Percentiles rank a stretch among this genome's conserved stretches.
These are phyloP conservation scores for Nyctibius bracteatus DNA, from an alignment of 2,113 vertebrate species.

Conservation along the genomic window DNA sequence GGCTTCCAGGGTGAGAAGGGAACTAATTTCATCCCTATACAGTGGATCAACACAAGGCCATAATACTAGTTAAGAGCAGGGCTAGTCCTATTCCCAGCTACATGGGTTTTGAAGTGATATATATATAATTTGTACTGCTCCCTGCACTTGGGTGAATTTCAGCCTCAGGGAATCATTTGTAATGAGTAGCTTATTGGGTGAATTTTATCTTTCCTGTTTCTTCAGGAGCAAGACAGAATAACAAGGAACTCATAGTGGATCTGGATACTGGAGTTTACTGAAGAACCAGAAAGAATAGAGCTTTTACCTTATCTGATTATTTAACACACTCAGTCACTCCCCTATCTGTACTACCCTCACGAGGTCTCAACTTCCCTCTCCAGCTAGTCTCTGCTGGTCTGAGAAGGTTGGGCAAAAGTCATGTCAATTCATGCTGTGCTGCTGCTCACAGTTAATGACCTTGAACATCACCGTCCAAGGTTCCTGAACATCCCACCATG, in stretches of 20 bases:
- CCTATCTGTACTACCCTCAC: background rate
- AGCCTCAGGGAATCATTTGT: background rate
- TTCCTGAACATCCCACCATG: background rate
- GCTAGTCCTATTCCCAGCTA: background rate
- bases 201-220: background rate
- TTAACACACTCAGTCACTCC: background rate
- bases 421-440: background rate
- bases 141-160: background rate
- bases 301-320: background rate
- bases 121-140: background rate
- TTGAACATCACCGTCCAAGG: background rate
- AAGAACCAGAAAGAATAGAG: background rate
- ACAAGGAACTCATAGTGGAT: accelerated
- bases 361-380: background rate
- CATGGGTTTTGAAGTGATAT: background rate
- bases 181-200: background rate
- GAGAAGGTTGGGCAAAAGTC: background rate
- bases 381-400: background rate
- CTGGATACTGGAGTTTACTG: background rate
- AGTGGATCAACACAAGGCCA: background rate
- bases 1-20: background rate
- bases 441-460: background rate
- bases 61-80: background rate
- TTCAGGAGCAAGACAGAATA: background rate
- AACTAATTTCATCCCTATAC: background rate